Evolutionary conservation across 2,888 invertebrate genomes (phyloP).

Genomic region (Salticus scenicus): DNA sequence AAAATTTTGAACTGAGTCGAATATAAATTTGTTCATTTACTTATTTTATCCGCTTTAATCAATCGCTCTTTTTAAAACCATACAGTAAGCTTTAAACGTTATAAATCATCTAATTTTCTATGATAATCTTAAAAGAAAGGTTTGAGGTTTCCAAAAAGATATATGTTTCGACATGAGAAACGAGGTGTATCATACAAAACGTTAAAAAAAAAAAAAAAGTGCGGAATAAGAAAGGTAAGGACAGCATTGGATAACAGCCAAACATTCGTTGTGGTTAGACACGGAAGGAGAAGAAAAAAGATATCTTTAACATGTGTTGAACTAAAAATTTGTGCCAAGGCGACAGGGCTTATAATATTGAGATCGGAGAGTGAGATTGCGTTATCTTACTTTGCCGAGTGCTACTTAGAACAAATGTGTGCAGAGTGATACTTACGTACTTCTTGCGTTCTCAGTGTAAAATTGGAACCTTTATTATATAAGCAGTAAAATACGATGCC

Average conservation of each 20-base stretch:
- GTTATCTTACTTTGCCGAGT: not conserved
- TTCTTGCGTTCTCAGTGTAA: too few relatives aligned
- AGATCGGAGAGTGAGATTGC: conserved; percentile 3
- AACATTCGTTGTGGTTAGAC: not conserved
- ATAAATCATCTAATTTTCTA: too few relatives aligned
- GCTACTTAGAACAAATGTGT: too few relatives aligned
- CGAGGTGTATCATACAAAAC: not conserved
- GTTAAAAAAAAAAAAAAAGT: not conserved
- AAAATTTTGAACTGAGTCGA: too few relatives aligned
- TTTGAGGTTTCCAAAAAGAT: not conserved
- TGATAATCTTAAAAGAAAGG: too few relatives aligned
- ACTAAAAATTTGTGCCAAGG: not conserved
- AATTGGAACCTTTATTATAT: too few relatives aligned
- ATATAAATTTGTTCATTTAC: too few relatives aligned
- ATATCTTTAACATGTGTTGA: not conserved
- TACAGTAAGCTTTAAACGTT: too few relatives aligned
- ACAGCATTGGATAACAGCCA: not conserved
- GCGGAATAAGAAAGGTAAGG: not conserved
- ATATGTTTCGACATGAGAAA: not conserved
- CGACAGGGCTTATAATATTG: not conserved
- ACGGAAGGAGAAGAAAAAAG: not conserved
- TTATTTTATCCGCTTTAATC: too few relatives aligned
- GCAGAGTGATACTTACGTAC: too few relatives aligned
- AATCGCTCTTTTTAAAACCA: too few relatives aligned
- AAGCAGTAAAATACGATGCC: too few relatives aligned